Evolutionary conservation across 2,888 invertebrate species (phyloP), one percentile per base, ranked within the genome.

Genomic region (Oscheius myriophilus): DNA sequence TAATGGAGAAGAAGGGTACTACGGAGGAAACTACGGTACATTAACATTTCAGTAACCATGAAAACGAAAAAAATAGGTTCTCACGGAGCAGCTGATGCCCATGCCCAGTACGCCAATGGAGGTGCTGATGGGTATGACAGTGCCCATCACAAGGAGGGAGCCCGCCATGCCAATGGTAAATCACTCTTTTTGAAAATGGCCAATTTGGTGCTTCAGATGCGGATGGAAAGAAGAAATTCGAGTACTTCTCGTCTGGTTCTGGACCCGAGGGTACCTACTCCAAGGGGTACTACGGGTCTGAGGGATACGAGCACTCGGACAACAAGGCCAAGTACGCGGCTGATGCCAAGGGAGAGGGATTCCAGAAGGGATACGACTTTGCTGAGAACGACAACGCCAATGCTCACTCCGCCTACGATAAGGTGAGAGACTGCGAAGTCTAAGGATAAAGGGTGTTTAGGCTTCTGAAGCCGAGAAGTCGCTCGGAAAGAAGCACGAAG

Each of bases 191-290:
- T 33, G 9, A 33, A 33, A 33, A 9, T 33, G 9, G 33, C 4
- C 3, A 33, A 33, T n/a, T n/a, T n/a, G 9, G 33, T 33, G 9
- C 33, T 33, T 33, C 9, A 4, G 61, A 61, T 39, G 61, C 61
- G 16, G 49, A 61, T 2, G 61, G 61, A 16, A 9, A n/a, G 61
- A 61, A 61, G 49, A 61, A 61, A 26, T 61, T 49, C 49, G 49
- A 49, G n/a, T 61, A 61, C 39, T 61, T 61, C 49, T 49, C 61
- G n/a, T 49, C 49, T 21, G 61, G 61, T 16, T 61, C 61, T 23
- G 61, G 61, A 25, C 61, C 61, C 39, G 61, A 61, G 46, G 61
- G 61, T 26, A 61, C n/a, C 49, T 61, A 61, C 26, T 49, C 49
- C 49, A 61, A 61, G 49, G 61, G 61, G 11, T 61, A 61, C 33